Conservation (phyloP, 2,113 vertebrate genomes). For the Tragulus kanchil region DNA sequence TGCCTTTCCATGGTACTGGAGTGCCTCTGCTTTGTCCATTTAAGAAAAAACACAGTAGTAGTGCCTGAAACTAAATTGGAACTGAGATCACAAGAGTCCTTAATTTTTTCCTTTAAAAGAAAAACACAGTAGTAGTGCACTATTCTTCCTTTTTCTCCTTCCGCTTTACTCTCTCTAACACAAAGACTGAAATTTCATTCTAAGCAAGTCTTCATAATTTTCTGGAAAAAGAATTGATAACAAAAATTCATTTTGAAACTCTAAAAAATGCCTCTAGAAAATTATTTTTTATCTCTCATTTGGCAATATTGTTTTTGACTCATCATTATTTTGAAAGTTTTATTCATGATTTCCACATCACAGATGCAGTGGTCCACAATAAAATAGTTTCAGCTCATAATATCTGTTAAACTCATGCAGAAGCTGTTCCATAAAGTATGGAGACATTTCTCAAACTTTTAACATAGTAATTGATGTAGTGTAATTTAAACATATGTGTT, state of each 20-base stretch:
- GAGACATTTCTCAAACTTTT: background rate
- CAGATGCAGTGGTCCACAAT: accelerated
- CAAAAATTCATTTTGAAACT: background rate
- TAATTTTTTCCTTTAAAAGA: background rate
- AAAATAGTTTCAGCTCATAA: background rate
- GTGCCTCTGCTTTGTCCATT: background rate
- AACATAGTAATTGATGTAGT: background rate
- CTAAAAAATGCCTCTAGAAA: background rate
- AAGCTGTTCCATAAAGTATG: background rate
- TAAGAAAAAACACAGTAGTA: no score
- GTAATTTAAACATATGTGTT: background rate
- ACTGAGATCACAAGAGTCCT: no score
- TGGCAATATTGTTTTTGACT: background rate
- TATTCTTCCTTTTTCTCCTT: background rate
- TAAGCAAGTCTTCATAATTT: background rate
- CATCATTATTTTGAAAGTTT: background rate
- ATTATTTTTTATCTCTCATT: background rate
- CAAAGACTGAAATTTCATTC: background rate
- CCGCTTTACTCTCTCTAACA: background rate
- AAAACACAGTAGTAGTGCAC: background rate
- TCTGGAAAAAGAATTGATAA: background rate
- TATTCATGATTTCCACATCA: background rate
- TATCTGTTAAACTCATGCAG: background rate
- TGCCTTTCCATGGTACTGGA: background rate
- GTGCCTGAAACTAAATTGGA: no score